Conservation (phyloP, 2,797 vertebrate genomes). For the Sebastiscus tertius region DNA sequence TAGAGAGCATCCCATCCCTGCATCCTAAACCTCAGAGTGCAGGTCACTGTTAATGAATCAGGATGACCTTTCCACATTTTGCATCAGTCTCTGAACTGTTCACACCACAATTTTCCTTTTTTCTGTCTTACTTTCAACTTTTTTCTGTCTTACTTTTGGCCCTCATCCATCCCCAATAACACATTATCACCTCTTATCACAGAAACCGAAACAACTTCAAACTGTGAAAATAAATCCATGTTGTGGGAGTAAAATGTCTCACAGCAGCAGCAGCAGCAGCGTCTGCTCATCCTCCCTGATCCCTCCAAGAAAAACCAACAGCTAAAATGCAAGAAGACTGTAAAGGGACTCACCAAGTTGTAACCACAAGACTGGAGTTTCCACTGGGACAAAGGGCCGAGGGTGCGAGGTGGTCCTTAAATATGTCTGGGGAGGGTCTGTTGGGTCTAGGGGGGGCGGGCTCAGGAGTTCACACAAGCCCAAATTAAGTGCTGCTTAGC, state of each 20-base stretch:
- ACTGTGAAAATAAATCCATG: slow-evolving; percentile 1
- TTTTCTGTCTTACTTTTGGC: neutral
- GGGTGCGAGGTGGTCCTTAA: slow-evolving; percentile 77
- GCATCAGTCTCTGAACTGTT: neutral
- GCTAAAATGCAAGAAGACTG: slow-evolving; percentile 19
- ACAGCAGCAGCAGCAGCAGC: neutral
- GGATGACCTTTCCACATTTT: neutral
- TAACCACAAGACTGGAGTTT: slow-evolving; percentile 81
- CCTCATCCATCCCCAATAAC: neutral
- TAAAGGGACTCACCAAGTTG: slow-evolving; percentile 82
- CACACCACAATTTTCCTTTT: neutral
- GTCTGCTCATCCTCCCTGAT: slow-evolving; percentile 24
- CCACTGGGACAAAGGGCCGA: slow-evolving; percentile 79
- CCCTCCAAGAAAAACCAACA: slow-evolving; percentile 23
- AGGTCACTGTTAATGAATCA: neutral
- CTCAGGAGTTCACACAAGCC: slow-evolving; percentile 78
- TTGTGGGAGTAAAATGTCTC: neutral
- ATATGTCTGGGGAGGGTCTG: slow-evolving; percentile 68
- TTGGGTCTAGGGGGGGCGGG: slow-evolving; percentile 69
- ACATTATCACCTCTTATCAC: slow-evolving; percentile 9
- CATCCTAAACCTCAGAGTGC: slow-evolving; percentile 10
- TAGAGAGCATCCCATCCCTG: slow-evolving; percentile 9
- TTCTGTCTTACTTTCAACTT: neutral
- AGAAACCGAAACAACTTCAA: neutral
- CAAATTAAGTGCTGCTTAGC: slow-evolving; percentile 84